Base-by-base conservation (phyloP, 92 coral and sea anemone genomes). In the Porites evermanni region DNA sequence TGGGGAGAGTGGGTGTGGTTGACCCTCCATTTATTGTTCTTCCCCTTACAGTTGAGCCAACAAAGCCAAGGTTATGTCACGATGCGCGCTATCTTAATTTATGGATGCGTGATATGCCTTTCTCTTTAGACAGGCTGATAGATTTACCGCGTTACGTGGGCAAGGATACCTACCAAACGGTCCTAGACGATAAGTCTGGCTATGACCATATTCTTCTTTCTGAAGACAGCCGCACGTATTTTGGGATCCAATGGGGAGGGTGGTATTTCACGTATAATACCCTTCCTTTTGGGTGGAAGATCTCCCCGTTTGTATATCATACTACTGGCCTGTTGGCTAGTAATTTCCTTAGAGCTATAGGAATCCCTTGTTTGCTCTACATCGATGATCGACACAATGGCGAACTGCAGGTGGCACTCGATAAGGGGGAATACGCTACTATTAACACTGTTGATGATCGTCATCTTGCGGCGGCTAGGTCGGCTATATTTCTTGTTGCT, bases 31-130 rank as follows among this genome's bases (percentile, higher is more conserved):
- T 64, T 69, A 76, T 88, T 50, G 81, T 83, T 14, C 67, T 88
- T 11, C 77, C 88, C n/a, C 74, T 88, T 4, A 88, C 88, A 14
- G 88, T 88, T 38, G 92, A 88, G 38, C 92, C 88, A 2, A 61
- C 88, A 6, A 88, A 88, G 53, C 92, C 92, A 19, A 38, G 92
- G 18, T 53, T 56, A 21, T 72, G 79, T 32, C 79, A 20, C 75
- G 64, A 69, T 29, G 84, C 84, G 26, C 11, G 75, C 17, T 64
- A 64, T 56, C 68, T 67, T 24, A 50, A 81, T 20, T 75, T 84
- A 14, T 84, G 88, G 88, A 84, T 84, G 80, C 63, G 38, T 19
- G 88, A 84, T 51, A 32, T 72, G 52, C 82, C 74, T 19, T 21
- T 84, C 65, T 4, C 81, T 17, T 66, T 84, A 51, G 88, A 84